A percentile compares a stretch with the other conserved stretches of the same genome.
Evolutionary conservation across 2,888 invertebrate genomes (phyloP).

Genomic region (Eilema griseolum): DNA sequence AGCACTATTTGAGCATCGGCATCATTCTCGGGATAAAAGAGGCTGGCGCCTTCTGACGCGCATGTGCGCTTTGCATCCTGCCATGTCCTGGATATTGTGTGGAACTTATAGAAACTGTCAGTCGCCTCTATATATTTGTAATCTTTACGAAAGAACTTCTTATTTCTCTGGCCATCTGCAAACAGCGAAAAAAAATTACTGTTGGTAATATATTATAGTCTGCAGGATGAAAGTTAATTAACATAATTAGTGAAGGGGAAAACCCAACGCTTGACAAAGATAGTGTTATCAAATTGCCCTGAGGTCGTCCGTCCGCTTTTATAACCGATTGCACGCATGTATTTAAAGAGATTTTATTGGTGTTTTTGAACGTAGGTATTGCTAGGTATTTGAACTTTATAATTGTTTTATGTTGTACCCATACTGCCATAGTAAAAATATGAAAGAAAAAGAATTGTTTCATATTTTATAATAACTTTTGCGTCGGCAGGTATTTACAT

Average conservation of each 20-base stretch:
- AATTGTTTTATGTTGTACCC: too few relatives aligned
- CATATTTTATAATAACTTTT: too few relatives aligned
- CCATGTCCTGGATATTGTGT: conserved; percentile 7
- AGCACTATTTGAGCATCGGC: not conserved
- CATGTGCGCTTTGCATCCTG: conserved; percentile 12
- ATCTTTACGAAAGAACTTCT: conserved; percentile 18
- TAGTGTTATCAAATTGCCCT: not conserved
- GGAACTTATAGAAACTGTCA: conserved; percentile 14
- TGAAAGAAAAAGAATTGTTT: too few relatives aligned
- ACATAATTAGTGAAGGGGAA: not conserved
- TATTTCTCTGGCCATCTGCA: not conserved
- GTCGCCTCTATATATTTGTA: conserved; percentile 13
- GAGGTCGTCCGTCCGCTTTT: too few relatives aligned
- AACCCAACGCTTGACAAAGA: not conserved
- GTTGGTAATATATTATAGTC: not conserved
- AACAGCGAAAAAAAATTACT: not conserved
- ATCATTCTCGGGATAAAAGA: conserved; percentile 3
- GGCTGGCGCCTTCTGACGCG: conserved; percentile 5
- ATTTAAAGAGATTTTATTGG: too few relatives aligned
- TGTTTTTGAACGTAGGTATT: too few relatives aligned
- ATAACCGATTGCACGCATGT: not conserved
- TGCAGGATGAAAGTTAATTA: not conserved
- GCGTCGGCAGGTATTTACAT: too few relatives aligned
- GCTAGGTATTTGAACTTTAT: too few relatives aligned
- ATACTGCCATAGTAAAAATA: too few relatives aligned